These are phyloP conservation scores for Enteromius thamalakanensis DNA, from an alignment of 2,797 vertebrate species.

Conservation along the genomic window DNA sequence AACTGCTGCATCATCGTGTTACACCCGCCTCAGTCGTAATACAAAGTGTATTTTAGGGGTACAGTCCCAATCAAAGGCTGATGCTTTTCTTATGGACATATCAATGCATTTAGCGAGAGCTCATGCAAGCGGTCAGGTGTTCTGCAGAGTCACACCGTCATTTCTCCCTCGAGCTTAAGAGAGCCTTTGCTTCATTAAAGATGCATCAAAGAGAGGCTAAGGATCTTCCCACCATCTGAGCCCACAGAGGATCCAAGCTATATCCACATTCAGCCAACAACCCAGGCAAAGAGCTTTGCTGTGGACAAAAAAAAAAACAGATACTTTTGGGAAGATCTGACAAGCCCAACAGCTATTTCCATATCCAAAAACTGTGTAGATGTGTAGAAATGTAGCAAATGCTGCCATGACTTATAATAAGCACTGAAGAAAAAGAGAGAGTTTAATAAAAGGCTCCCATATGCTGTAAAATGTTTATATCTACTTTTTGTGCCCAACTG, in stretches of 20 bases:
- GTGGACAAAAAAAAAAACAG: conserved; percentile 19
- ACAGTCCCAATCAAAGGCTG: conserved; percentile 1
- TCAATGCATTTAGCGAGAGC: background rate
- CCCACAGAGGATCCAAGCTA: conserved; percentile 31
- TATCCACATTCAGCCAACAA: conserved; percentile 19
- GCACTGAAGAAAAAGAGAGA: background rate
- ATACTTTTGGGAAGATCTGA: conserved; percentile 37
- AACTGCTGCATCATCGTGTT: no score
- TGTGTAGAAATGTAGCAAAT: background rate
- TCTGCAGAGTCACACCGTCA: conserved; percentile 22
- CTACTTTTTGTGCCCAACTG: background rate
- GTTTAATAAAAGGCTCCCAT: background rate
- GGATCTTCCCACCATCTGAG: conserved; percentile 31
- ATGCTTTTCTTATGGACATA: background rate
- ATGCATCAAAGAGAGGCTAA: conserved; percentile 45
- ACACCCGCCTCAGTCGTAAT: no score
- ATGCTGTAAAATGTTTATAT: background rate
- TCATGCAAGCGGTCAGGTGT: conserved; percentile 12
- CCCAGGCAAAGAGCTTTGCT: conserved; percentile 17
- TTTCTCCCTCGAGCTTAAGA: conserved; percentile 1
- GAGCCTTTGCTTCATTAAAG: conserved; percentile 40
- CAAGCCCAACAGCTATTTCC: conserved; percentile 27
- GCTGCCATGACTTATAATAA: conserved; percentile 23
- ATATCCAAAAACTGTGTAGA: conserved; percentile 22
- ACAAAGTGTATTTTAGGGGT: conserved; percentile 5